A percentile compares a stretch with the other conserved stretches of the same genome.
Conservation (phyloP, 1,140 invertebrate species). For the Drosophila setifemur region DNA sequence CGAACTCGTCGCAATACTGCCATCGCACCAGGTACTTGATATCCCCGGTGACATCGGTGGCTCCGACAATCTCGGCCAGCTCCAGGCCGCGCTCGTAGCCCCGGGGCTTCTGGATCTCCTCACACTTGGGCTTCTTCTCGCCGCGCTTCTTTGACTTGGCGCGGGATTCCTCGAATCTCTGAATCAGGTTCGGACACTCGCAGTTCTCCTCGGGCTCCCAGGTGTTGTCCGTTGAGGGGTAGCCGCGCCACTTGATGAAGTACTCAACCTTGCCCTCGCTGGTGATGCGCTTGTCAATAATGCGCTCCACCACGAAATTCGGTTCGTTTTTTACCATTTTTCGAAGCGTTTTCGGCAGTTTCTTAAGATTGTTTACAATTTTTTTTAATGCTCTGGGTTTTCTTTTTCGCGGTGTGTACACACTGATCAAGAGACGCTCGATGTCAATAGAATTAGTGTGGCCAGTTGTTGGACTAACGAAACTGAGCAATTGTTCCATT, state of each 20-base stretch:
- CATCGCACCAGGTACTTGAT: slow-evolving; percentile 75
- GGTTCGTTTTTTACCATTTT: slow-evolving; percentile 69
- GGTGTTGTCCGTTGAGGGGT: slow-evolving; percentile 87
- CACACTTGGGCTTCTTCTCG: slow-evolving; percentile 82
- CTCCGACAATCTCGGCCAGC: slow-evolving; percentile 96
- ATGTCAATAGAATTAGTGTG: not conserved
- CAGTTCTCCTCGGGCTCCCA: slow-evolving; percentile 96
- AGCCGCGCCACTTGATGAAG: slow-evolving; percentile 81
- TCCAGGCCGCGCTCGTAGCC: slow-evolving; percentile 94
- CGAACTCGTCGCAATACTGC: slow-evolving; percentile 75
- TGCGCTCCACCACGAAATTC: slow-evolving; percentile 82
- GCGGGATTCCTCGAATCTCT: slow-evolving; percentile 91
- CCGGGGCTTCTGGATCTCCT: slow-evolving; percentile 77
- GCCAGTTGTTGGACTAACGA: not conserved
- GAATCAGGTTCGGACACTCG: slow-evolving; percentile 95
- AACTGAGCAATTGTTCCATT: too few relatives aligned
- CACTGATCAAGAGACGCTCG: not conserved
- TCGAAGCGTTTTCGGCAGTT: not conserved
- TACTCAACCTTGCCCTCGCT: slow-evolving; percentile 82
- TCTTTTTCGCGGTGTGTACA: not conserved
- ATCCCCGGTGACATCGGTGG: slow-evolving; percentile 82
- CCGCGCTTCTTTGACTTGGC: slow-evolving; percentile 85
- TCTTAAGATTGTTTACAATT: slow-evolving; percentile 10
- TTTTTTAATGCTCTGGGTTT: not conserved
- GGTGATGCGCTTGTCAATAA: slow-evolving; percentile 82